Evolutionary conservation across 2,113 vertebrate genomes (phyloP), one percentile per base, ranked within the genome.

Genomic region (Sardina pilchardus): DNA sequence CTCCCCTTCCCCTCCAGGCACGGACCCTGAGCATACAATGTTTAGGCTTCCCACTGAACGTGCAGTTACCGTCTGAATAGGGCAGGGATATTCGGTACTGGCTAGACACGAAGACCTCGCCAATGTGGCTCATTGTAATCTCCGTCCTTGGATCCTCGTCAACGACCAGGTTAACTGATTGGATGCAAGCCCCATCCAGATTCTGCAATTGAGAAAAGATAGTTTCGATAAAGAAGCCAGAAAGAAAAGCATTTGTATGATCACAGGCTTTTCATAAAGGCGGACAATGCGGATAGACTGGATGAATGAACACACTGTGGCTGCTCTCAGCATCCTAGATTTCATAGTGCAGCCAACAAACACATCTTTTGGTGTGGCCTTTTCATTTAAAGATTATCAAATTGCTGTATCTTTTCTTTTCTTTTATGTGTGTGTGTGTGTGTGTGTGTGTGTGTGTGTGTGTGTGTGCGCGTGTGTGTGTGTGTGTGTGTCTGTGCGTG

Each of bases 31-130:
- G 14, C 63, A 59, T 53, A 82, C 81, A 82, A 82, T 85, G 56
- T 50, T 71, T 44, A 48, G 53, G 39, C 82, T 63, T 63, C 50
- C 24, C 59, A 59, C 14, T 83, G 50, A 47, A 83, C 42, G 48
- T 83, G 82, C 24, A 34, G 67, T 89, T 97, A 99, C 98, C 98
- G 17, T 99, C 97, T 50, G 93, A 96, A 83, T 99, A 99, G 63
- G 98, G 98, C 83, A 96, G 94, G 78, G 95, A 97, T 95, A 99
- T 93, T 93, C 96, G 97, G 95, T 98, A 98, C 88, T 97, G 97
- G 91, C 97, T 96, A 81, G 96, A 95, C 89, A 98, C 90, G 92
- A 97, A 96, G 88, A 99, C 94, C 88, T 98, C 97, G 81, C 98
- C 98, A 1, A 94, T 92, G 89, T 96, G 96, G 87, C 96, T 98